Evolutionary conservation across 2,113 vertebrate genomes (phyloP), one percentile per base, ranked within the genome.

Genomic region (Silurus meridionalis): DNA sequence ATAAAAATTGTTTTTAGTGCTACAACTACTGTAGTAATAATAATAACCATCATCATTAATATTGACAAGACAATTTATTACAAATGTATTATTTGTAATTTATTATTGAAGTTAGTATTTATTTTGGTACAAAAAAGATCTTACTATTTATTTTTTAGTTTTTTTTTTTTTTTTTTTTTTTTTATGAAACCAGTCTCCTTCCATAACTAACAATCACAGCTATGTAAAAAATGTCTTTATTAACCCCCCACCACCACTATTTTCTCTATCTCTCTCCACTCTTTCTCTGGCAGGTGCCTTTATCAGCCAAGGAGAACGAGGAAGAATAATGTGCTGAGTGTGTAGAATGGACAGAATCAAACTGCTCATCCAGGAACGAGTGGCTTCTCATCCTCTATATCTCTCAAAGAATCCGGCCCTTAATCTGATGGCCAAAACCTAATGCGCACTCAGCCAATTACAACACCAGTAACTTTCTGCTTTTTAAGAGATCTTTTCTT

Each of bases 201-300:
- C 57, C 46, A 9, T 11, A 28, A 37, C 55, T 4, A 37, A 37
- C n/a, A 9, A n/a, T 80, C 77, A 60, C 78, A 57, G 52, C 74
- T 78, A 78, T 57, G 74, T 55, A 25, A 78, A 57, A 57, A 78
- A 55, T 57, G 7, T 55, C 52, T 78, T 78, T 55, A 55, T 78
- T 78, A 61, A 48, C 19, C 48, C 61, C 48, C 61, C 28, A 53
- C 17, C 25, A 67, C 25, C 50, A 25, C 48, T 17, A 48, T 28
- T 46, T n/a, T 79, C 82, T 46, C 66, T 72, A 21, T 60, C 28
- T 48, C 67, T n/a, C 28, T 60, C 5, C 46, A 57, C 23, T 79
- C n/a, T 78, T 78, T 63, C 83, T 60, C 82, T 52, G 75, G 61
- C 89, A 87, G 89, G 85, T 90, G 79, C 80, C 85, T 90, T 88